A percentile compares a stretch with the other conserved stretches of the same genome.
Conservation (phyloP, 2,888 invertebrate species). For the Yponomeuta malinellus region DNA sequence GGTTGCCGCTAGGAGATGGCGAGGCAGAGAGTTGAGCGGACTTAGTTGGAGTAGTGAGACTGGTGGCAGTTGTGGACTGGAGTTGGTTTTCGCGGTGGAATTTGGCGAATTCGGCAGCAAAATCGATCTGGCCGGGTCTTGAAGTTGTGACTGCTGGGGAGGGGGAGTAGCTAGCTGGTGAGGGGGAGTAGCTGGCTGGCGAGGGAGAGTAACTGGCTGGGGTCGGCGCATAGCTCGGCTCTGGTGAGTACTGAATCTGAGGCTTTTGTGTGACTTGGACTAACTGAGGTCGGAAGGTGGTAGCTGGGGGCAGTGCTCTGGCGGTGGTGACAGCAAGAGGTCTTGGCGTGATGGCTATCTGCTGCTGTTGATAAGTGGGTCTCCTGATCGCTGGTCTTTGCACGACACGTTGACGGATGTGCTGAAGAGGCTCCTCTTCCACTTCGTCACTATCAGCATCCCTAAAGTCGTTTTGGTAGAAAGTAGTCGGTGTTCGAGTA, state of each 20-base stretch:
- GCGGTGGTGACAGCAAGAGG: slow-evolving; percentile 69
- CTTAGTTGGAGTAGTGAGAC: slow-evolving; percentile 51
- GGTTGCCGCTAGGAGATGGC: slow-evolving; percentile 70
- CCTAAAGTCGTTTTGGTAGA: slow-evolving; percentile 83
- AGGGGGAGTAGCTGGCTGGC: slow-evolving; percentile 39
- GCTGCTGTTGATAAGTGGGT: slow-evolving; percentile 65
- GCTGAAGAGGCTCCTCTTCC: slow-evolving; percentile 71
- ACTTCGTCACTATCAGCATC: slow-evolving; percentile 78
- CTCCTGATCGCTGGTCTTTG: slow-evolving; percentile 63
- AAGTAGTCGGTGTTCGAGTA: slow-evolving; percentile 78
- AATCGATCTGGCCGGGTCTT: slow-evolving; percentile 72
- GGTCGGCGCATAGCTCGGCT: slow-evolving; percentile 62
- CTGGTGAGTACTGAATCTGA: slow-evolving; percentile 71
- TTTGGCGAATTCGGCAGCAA: slow-evolving; percentile 84
- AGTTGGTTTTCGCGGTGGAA: slow-evolving; percentile 81
- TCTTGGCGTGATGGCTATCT: slow-evolving; percentile 77
- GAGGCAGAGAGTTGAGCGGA: slow-evolving; percentile 41
- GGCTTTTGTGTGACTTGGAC: slow-evolving; percentile 76
- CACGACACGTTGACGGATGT: slow-evolving; percentile 63
- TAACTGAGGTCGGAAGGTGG: slow-evolving; percentile 79
- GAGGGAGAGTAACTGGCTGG: slow-evolving; percentile 61
- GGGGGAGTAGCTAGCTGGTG: slow-evolving; percentile 25
- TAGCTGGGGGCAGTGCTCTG: slow-evolving; percentile 77
- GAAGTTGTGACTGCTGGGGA: slow-evolving; percentile 41
- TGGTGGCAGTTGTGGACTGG: slow-evolving; percentile 65